Evolutionary conservation across 1,140 invertebrate species (phyloP), one percentile per base, ranked within the genome.

Genomic region (Aricia agestis): DNA sequence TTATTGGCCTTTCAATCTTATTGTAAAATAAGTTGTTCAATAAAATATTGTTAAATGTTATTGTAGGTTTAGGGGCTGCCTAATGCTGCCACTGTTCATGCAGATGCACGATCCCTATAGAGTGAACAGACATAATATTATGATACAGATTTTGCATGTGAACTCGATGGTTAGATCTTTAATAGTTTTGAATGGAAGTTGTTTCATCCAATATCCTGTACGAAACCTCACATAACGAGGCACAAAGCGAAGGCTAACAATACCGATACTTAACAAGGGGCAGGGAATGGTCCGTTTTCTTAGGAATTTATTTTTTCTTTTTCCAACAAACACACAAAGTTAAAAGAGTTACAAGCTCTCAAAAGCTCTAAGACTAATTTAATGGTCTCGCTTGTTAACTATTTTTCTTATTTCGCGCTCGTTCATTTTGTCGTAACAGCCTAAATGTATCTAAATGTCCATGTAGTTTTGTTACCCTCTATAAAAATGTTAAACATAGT

Each of bases 261-360:
- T 63, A 19, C 59, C 59, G 59, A 63, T 63, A 63, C 10, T 63
- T 63, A 63, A 63, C 59, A 63, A 63, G 59, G 58, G 59, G 19
- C 59, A 9, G 18, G 18, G 59, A 63, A 19, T 63, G 18, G 59
- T 19, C 59, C 18, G 59, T 7, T 63, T 59, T 11, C 59, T 63
- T 11, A 18, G 59, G 19, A 18, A 63, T 63, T 63, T 63, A 63
- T 25, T 63, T 63, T 63, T 63, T 63, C 59, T 63, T 63, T 63
- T 63, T 63, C 19, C 18, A 63, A 25, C 19, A 63, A 63, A 63
- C 59, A 63, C 59, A 19, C 59, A 63, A 63, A 63, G 59, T 63
- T 63, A 63, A 63, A 63, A 63, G 59, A 63, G 59, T 63, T 63
- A 63, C 59, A 63, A 63, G 59, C 59, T 19, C 59, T 63, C 59